These are phyloP conservation scores for Phataginus tetradactyla DNA, from an alignment of 2,797 vertebrate species.

Conservation along the genomic window DNA sequence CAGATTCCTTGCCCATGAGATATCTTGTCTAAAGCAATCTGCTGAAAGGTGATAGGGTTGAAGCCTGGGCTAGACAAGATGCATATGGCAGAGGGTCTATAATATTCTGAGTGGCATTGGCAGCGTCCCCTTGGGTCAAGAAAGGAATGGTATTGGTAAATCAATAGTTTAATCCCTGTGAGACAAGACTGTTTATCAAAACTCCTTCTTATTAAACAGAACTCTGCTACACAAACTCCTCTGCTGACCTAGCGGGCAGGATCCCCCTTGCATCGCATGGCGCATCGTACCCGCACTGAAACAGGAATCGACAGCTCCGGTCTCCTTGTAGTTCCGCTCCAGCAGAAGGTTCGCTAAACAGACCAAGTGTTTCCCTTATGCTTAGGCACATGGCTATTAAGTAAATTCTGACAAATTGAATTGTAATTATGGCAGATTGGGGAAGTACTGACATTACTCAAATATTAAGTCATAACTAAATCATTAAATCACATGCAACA, in stretches of 20 bases:
- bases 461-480: slow-evolving; percentile 79
- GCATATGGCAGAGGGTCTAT: slow-evolving; percentile 89
- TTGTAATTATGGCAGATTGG: slow-evolving; percentile 73
- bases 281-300: slow-evolving; percentile 13
- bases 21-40: slow-evolving; percentile 91
- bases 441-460: slow-evolving; percentile 70
- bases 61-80: slow-evolving; percentile 88
- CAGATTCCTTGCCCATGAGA: slow-evolving; percentile 91
- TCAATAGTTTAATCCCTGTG: slow-evolving; percentile 86
- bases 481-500: slow-evolving; percentile 47
- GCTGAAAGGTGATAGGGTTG: slow-evolving; percentile 90
- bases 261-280: slow-evolving; percentile 75
- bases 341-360: slow-evolving; percentile 75
- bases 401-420: slow-evolving; percentile 77
- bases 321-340: slow-evolving; percentile 41
- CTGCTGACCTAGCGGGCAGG: slow-evolving; percentile 73
- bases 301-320: slow-evolving; percentile 68
- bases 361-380: slow-evolving; percentile 80
- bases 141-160: slow-evolving; percentile 86
- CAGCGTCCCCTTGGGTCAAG: slow-evolving; percentile 85
- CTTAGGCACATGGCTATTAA: slow-evolving; percentile 80
- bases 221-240: slow-evolving; percentile 80
- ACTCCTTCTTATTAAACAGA: slow-evolving; percentile 72
- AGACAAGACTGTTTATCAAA: slow-evolving; percentile 87
- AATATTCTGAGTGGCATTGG: slow-evolving; percentile 87